A percentile compares a stretch with the other conserved stretches of the same genome.
Evolutionary conservation across 2,888 invertebrate species (phyloP).

Genomic region (Apotomis turbidana): DNA sequence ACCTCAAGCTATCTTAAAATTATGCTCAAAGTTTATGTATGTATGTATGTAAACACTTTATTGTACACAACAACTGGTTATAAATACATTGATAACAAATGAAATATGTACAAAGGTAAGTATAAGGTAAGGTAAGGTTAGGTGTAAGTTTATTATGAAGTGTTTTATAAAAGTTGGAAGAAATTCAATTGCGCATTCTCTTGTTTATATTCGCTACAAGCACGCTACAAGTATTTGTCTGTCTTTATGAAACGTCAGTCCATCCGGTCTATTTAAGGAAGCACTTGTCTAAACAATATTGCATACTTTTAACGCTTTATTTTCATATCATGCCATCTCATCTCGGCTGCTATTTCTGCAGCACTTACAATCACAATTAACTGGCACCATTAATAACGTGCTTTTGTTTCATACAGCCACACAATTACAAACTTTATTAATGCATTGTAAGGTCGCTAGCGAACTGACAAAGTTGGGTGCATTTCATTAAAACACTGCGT

Average conservation of each 20-base stretch:
- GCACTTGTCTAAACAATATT: neutral
- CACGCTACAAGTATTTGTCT: too few relatives aligned
- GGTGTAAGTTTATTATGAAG: too few relatives aligned
- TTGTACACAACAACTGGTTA: too few relatives aligned
- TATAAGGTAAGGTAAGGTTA: too few relatives aligned
- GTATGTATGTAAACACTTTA: too few relatives aligned
- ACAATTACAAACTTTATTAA: conserved; percentile 21
- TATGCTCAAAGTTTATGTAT: too few relatives aligned
- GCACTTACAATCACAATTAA: conserved; percentile 37
- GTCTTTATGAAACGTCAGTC: neutral
- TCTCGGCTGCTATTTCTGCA: conserved; percentile 30
- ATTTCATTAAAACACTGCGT: conserved; percentile 11
- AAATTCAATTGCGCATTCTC: too few relatives aligned
- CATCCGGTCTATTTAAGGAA: neutral
- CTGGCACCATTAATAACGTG: conserved; percentile 27
- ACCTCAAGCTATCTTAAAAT: too few relatives aligned
- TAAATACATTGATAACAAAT: too few relatives aligned
- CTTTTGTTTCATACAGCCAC: conserved; percentile 25
- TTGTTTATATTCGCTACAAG: too few relatives aligned
- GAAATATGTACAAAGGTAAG: too few relatives aligned
- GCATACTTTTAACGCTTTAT: neutral
- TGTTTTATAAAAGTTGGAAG: too few relatives aligned
- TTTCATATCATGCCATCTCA: conserved; percentile 17
- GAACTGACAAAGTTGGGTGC: neutral
- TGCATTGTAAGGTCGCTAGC: conserved; percentile 12